Percentiles rank a stretch among this genome's conserved stretches.
Conservation (phyloP, 1,140 invertebrate genomes). For the Lordiphosa collinella region DNA sequence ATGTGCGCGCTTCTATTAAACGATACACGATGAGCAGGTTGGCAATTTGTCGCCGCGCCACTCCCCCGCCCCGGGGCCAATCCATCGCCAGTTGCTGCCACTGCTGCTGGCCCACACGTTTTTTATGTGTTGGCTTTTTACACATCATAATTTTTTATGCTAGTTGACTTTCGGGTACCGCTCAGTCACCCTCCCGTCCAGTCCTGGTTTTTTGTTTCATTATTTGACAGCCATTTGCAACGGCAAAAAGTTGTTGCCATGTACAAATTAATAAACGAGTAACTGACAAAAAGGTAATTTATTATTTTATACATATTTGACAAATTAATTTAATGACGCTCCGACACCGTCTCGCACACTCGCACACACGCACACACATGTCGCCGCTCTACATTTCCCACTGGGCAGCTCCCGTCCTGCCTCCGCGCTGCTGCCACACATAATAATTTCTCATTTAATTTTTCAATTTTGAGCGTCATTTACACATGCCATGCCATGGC, state of each 20-base stretch:
- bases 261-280: conserved; percentile 78
- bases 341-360: conserved; percentile 25
- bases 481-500: conserved; percentile 68
- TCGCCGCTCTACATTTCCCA: conserved; percentile 11
- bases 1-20: conserved; percentile 67
- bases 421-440: conserved; percentile 53
- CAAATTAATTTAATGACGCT: conserved; percentile 77
- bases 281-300: conserved; percentile 78
- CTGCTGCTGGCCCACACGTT: conserved; percentile 2
- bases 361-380: conserved; percentile 27
- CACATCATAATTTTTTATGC: conserved; percentile 76
- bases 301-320: conserved; percentile 78
- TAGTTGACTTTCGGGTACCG: conserved; percentile 69
- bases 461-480: conserved; percentile 78
- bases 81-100: conserved; percentile 10
- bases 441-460: conserved; percentile 78
- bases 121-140: conserved; percentile 57
- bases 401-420: conserved; percentile 11
- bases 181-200: conserved; percentile 32
- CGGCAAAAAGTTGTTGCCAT: conserved; percentile 71
- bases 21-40: conserved; percentile 61
- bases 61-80: neutral
- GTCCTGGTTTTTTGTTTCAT: conserved; percentile 5
- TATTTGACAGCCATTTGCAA: conserved; percentile 38
- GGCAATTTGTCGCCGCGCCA: conserved; percentile 48